Percentiles rank a stretch among this genome's conserved stretches.
phyloP scores from a whole-genome alignment of 2,888 invertebrate genomes.

The Stenotaenia linearis region DNA sequence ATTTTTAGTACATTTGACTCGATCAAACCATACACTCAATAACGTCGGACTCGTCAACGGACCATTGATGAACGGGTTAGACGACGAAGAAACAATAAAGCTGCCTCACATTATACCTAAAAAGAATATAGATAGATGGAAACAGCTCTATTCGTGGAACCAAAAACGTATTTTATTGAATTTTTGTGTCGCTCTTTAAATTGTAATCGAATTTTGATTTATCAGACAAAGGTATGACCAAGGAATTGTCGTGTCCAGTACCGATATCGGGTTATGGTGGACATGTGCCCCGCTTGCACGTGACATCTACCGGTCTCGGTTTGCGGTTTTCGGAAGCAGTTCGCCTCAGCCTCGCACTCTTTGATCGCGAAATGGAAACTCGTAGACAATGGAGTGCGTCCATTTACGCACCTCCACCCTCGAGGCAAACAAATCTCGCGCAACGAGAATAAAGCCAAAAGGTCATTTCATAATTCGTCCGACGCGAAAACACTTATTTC shows the following conservation, averaged over 20 bases:
- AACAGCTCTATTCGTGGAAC: neutral
- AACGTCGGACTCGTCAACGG: neutral
- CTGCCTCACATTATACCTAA: neutral
- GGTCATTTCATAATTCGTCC: no score
- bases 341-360: slow-evolving; percentile 1
- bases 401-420: neutral
- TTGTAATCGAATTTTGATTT: no score
- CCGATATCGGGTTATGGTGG: slow-evolving; percentile 21
- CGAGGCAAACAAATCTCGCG: neutral
- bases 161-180: neutral
- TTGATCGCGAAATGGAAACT: neutral
- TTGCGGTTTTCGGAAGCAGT: slow-evolving; percentile 18
- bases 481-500: no score
- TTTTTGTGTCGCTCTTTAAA: no score
- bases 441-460: neutral
- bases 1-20: neutral
- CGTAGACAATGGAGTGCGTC: neutral
- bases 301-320: neutral
- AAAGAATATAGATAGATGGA: neutral
- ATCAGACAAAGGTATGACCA: neutral
- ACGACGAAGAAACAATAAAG: neutral
- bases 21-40: neutral
- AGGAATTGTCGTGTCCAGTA: neutral
- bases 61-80: neutral
- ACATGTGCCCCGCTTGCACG: neutral